Evolutionary conservation across 64 coral and sea anemone species (phyloP).

Genomic region (Porites australiensis): DNA sequence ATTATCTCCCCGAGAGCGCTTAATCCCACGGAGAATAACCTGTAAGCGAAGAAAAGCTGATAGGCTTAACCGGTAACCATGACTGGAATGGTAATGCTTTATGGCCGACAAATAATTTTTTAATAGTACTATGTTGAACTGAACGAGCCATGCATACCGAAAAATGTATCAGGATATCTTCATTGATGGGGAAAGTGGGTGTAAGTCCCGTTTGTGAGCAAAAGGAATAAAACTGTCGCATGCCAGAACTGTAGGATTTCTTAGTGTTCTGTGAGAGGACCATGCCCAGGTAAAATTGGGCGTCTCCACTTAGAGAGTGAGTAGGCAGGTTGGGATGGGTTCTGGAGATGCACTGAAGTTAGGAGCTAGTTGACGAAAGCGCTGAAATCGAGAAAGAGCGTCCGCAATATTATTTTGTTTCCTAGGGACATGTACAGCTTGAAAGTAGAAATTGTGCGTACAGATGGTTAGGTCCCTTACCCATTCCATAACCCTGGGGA

Average conservation of each 20-base stretch:
- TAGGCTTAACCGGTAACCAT: not conserved
- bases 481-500: too few species aligned
- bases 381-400: too few species aligned
- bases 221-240: not conserved
- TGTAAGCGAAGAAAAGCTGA: slow-evolving; percentile 7
- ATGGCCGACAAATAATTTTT: slow-evolving; percentile 18
- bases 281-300: slow-evolving; percentile 1
- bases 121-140: slow-evolving; percentile 42
- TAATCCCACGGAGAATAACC: not conserved
- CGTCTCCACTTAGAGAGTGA: not conserved
- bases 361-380: slow-evolving; percentile 3
- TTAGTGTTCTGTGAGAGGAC: not conserved
- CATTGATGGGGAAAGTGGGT: not conserved
- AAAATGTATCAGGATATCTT: slow-evolving; percentile 45
- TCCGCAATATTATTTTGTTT: too few species aligned
- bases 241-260: slow-evolving; percentile 9
- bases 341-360: slow-evolving; percentile 3
- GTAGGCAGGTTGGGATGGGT: not conserved
- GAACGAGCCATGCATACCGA: not conserved
- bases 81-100: not conserved
- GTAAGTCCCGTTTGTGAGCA: not conserved
- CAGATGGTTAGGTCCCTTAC: too few species aligned
- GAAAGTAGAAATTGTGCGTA: too few species aligned
- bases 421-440: too few species aligned
- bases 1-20: not conserved